Base-by-base conservation (phyloP, 2,888 invertebrate species). In the Conus canariensis region DNA sequence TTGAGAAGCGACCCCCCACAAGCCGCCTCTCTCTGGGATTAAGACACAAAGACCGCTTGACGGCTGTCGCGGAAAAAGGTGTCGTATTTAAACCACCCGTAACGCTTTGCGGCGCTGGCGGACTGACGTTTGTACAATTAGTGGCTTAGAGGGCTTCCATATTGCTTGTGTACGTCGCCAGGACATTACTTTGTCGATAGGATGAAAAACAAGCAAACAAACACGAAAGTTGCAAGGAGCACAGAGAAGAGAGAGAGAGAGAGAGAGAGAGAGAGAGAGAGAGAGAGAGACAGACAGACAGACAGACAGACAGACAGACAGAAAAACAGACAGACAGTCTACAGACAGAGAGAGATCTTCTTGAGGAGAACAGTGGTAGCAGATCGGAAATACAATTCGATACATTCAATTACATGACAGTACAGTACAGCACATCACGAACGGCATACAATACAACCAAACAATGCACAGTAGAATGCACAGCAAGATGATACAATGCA, bases 1-100 rank as follows among this genome's bases (percentile, higher is more conserved):
- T 82, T 82, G 82, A 82, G 82, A 82, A 45, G 82, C 16, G 56
- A 56, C 45, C 82, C 19, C 82, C 82, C 82, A 45, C 64, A 16
- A 82, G 82, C 56, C 4, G 56, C 16, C 45, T 9, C 56, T 56
- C 16, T 56, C 16, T 19, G 22, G 82, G 82, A 82, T 82, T 82
- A 82, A 82, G 82, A 82, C 82, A 82, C 82, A 82, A 82, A 82
- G 82, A 82, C 16, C 19, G 45, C 82, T 82, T 82, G 82, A 82
- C 82, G 82, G 82, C 19, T 45, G 82, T 82, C 56, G 82, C 56
- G 77, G 30, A 80, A 12, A 80, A 9, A 80, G 8, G 82, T 82
- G 82, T 82, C 82, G 82, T 82, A 82, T 82, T 45, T 56, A 45
- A 82, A 56, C 45, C 82, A 45, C 45, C 45, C 56, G 56, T 45